These are phyloP conservation scores for Beris morrisii DNA, from an alignment of 2,888 invertebrate genomes.

Conservation along the genomic window DNA sequence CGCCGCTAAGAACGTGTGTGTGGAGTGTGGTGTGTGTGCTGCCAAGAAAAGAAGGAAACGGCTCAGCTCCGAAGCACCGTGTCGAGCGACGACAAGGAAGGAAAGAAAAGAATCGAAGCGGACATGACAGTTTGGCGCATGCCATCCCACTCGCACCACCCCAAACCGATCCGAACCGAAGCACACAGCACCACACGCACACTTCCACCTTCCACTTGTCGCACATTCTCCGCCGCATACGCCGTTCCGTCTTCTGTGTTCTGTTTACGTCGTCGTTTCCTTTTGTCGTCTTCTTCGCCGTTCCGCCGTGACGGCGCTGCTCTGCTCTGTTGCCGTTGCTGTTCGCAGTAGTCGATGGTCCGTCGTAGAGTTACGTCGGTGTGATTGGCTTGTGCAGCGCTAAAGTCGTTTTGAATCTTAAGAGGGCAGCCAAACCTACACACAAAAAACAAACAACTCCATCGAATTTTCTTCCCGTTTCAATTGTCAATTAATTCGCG, in stretches of 20 bases:
- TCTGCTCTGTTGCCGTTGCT: neutral
- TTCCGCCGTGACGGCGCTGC: neutral
- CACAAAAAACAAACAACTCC: too few species aligned
- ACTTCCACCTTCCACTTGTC: constrained; percentile 23
- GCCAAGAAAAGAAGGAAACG: constrained; percentile 32
- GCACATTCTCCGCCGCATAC: constrained; percentile 1
- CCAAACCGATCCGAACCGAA: neutral
- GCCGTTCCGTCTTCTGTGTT: neutral
- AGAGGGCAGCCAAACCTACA: too few species aligned
- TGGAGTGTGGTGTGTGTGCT: too few species aligned
- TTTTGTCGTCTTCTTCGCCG: constrained; percentile 13
- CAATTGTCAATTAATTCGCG: too few species aligned
- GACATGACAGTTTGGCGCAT: neutral
- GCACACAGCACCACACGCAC: neutral
- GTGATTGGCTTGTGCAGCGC: constrained; percentile 9
- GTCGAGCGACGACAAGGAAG: constrained; percentile 24
- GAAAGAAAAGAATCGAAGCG: constrained; percentile 16
- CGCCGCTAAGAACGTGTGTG: constrained; percentile 24
- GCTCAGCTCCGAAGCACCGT: constrained; percentile 11
- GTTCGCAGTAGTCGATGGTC: constrained; percentile 38
- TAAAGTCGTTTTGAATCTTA: too few species aligned
- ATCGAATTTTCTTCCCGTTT: too few species aligned
- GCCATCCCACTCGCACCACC: constrained; percentile 11
- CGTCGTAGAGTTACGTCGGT: constrained; percentile 37
- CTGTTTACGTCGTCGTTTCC: constrained; percentile 4